Percentiles rank a stretch among this genome's conserved stretches.
These are phyloP conservation scores for Mactra quadrangularis DNA, from an alignment of 1,140 invertebrate species.

Conservation along the genomic window DNA sequence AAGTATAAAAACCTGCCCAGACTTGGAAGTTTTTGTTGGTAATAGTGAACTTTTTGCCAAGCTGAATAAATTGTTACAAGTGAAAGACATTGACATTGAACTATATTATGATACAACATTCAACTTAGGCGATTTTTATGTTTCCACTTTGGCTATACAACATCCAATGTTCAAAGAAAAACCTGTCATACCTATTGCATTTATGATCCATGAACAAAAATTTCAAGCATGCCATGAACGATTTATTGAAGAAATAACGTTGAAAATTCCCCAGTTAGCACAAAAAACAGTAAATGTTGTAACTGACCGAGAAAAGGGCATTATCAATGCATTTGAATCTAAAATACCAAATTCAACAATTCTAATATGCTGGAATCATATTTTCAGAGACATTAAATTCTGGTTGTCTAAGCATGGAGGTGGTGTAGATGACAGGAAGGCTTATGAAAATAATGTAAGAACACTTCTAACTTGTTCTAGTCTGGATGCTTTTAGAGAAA, in stretches of 20 bases:
- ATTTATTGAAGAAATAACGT: constrained; percentile 1
- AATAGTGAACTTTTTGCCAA: constrained; percentile 50
- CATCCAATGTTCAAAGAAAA: no score
- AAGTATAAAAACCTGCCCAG: constrained; percentile 45
- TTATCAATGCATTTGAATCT: constrained; percentile 4
- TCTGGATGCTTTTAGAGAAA: constrained; percentile 1
- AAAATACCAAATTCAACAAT: background rate
- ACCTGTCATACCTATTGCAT: background rate
- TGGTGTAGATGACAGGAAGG: background rate
- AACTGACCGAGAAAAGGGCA: constrained; percentile 25
- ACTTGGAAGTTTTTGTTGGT: constrained; percentile 54
- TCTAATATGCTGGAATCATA: constrained; percentile 42
- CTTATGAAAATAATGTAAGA: constrained; percentile 17
- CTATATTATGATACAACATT: no score
- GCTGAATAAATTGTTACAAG: constrained; percentile 24
- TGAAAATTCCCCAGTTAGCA: constrained; percentile 8
- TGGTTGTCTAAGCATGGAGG: constrained; percentile 20
- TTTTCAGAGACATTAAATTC: constrained; percentile 22
- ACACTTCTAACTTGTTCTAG: background rate
- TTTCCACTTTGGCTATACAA: no score
- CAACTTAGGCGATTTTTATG: no score
- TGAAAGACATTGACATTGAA: no score
- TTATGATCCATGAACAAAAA: constrained; percentile 34
- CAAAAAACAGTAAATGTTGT: constrained; percentile 1
- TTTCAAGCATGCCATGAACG: constrained; percentile 38